Percentiles rank a stretch among this genome's conserved stretches.
These are phyloP conservation scores for Probaryconus sp. DNA, from an alignment of 1,140 invertebrate species.

Conservation along the genomic window DNA sequence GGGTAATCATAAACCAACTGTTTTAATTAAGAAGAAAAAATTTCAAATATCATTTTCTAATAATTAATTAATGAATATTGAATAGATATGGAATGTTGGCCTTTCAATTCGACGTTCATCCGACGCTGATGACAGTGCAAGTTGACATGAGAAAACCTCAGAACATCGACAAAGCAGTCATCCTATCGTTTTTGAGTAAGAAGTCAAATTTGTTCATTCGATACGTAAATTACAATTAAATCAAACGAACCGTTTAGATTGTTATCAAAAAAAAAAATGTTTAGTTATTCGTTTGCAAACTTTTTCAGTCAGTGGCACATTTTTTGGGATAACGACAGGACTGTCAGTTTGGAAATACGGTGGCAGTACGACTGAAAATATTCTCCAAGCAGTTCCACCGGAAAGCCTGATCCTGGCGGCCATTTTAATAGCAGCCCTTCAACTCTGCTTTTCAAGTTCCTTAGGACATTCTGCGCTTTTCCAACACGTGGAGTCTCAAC, in stretches of 20 bases:
- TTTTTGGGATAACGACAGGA: constrained; percentile 82
- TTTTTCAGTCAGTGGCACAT: constrained; percentile 79
- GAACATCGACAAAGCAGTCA: constrained; percentile 82
- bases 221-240: not conserved
- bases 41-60: not conserved
- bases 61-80: not conserved
- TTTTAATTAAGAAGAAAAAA: constrained; percentile 2
- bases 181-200: constrained; percentile 82
- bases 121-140: constrained; percentile 87
- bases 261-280: no score
- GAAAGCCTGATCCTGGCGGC: constrained; percentile 81
- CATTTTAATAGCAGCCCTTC: constrained; percentile 84
- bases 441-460: constrained; percentile 86
- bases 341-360: constrained; percentile 83
- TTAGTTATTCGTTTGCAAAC: no score
- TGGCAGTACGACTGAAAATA: constrained; percentile 75
- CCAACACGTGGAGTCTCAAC: constrained; percentile 84
- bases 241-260: no score
- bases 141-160: constrained; percentile 86
- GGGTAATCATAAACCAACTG: constrained; percentile 53
- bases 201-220: not conserved
- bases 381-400: constrained; percentile 81
- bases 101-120: constrained; percentile 87
- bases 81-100: constrained; percentile 74
- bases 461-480: constrained; percentile 87